Evolutionary conservation across 2,888 invertebrate genomes (phyloP), one percentile per base, ranked within the genome.

Genomic region (Platycheirus rosarum): DNA sequence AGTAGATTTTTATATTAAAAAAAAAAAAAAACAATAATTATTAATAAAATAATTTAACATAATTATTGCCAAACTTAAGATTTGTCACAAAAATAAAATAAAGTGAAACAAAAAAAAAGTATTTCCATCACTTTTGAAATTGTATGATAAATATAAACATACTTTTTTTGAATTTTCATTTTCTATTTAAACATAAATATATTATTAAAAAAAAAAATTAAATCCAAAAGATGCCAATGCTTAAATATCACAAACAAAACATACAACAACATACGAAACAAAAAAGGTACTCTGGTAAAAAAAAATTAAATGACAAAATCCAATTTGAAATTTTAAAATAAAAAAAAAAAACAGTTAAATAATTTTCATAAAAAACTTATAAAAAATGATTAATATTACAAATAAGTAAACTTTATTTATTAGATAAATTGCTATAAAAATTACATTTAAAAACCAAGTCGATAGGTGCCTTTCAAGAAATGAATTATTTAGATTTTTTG

Each of bases 381-480:
- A 60, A 63, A 62, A 29, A 8, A 29, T 26, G 53, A 26, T 40
- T 29, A 60, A 32, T n/a, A n/a, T 8, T 48, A 62, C 13, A 26
- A 8, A 14, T 51, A 70, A 68, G 8, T 46, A 57, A 69, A 68
- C 7, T 57, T 51, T 74, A 77, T 57, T 48, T 26, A 37, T 49
- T 75, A 74, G 69, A 48, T 57, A 55, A 60, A 42, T 44, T 42
- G 53, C 76, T 73, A 57, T 48, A 68, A 44, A 53, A 26, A 32
- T 26, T 35, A 63, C 20, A 63, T 35, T 62, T 46, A 35, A 62
- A 26, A 63, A 48, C 51, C 73, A 73, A 79, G 75, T 77, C 82
- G 82, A 82, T 71, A 77, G 82, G 82, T 82, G 82, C 82, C 82
- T 82, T 82, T 82, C 71, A 77, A 73, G 63, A 18, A 60, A 79